phyloP scores from a whole-genome alignment of 23 tunicate species.

The Styela clava region DNA sequence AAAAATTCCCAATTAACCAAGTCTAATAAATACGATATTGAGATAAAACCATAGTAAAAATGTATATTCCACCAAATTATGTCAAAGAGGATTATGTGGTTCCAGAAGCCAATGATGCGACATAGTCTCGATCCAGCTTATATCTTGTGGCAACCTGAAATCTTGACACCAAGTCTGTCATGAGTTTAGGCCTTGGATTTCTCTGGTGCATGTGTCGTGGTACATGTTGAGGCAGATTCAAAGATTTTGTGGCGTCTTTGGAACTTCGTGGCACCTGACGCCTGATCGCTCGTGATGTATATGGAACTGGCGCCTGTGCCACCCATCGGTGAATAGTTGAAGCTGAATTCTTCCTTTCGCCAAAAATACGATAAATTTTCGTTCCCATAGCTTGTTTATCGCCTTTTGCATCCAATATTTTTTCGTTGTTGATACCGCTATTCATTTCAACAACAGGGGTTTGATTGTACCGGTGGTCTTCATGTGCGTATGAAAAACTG shows the following conservation, averaged over 20 bases:
- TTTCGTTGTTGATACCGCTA: background rate
- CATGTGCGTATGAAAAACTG: background rate
- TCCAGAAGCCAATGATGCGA: constrained; percentile 20
- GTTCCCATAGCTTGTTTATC: constrained; percentile 28
- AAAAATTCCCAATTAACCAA: too few relatives aligned
- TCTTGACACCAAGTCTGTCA: constrained; percentile 27
- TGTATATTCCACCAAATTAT: too few relatives aligned
- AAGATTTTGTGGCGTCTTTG: constrained; percentile 1
- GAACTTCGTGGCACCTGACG: constrained; percentile 13
- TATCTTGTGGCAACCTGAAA: constrained; percentile 29
- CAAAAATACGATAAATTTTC: constrained; percentile 25
- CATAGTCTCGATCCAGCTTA: constrained; percentile 23
- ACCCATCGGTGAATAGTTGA: constrained; percentile 7
- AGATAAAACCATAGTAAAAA: too few relatives aligned
- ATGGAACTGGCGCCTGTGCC: constrained; percentile 23
- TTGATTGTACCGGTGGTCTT: background rate
- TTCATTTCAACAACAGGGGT: constrained; percentile 8
- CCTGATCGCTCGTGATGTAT: constrained; percentile 16
- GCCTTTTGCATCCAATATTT: background rate
- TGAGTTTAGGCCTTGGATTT: constrained; percentile 3
- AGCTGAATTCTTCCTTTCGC: constrained; percentile 14
- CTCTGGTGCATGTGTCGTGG: background rate
- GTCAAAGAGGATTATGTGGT: too few relatives aligned
- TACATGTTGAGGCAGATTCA: background rate
- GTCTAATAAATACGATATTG: too few relatives aligned